Percentiles rank a stretch among this genome's conserved stretches.
Evolutionary conservation across 1,140 invertebrate genomes (phyloP).

Genomic region (Trissolcus basalis): DNA sequence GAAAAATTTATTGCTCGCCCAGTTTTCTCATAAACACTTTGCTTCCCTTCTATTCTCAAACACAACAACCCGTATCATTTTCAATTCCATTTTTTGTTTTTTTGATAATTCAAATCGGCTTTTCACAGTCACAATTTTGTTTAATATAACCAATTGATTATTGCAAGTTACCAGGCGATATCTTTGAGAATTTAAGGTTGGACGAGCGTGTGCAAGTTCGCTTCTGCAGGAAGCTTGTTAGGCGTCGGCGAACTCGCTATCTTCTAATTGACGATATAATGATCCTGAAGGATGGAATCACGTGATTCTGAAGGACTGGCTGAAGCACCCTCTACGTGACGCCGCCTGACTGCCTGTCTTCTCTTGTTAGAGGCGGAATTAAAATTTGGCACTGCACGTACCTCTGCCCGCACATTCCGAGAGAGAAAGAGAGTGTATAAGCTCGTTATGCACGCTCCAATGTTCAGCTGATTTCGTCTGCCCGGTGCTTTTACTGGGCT

Average conservation of each 20-base stretch:
- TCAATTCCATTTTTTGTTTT: no score
- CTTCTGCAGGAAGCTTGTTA: slow-evolving; percentile 76
- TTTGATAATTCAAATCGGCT: no score
- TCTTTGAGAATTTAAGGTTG: slow-evolving; percentile 27
- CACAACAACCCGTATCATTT: no score
- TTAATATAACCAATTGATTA: no score
- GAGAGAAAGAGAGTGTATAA: slow-evolving; percentile 4
- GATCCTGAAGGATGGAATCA: slow-evolving; percentile 76
- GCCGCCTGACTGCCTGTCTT: slow-evolving; percentile 59
- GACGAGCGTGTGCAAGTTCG: slow-evolving; percentile 59
- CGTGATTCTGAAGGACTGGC: slow-evolving; percentile 68
- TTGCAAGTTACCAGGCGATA: no score
- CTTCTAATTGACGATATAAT: slow-evolving; percentile 78
- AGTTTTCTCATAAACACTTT: not conserved
- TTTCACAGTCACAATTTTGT: no score
- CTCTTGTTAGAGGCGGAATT: slow-evolving; percentile 73
- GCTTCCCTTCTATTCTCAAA: no score
- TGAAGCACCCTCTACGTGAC: slow-evolving; percentile 63
- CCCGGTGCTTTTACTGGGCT: slow-evolving; percentile 41
- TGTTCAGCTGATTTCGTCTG: slow-evolving; percentile 6
- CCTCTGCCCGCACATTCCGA: slow-evolving; percentile 37
- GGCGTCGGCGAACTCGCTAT: slow-evolving; percentile 72
- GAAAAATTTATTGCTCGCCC: not conserved
- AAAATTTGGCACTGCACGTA: slow-evolving; percentile 71
- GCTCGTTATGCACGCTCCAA: slow-evolving; percentile 63